Evolutionary conservation across 2,888 invertebrate species (phyloP).

Genomic region (Melanargia galathea): DNA sequence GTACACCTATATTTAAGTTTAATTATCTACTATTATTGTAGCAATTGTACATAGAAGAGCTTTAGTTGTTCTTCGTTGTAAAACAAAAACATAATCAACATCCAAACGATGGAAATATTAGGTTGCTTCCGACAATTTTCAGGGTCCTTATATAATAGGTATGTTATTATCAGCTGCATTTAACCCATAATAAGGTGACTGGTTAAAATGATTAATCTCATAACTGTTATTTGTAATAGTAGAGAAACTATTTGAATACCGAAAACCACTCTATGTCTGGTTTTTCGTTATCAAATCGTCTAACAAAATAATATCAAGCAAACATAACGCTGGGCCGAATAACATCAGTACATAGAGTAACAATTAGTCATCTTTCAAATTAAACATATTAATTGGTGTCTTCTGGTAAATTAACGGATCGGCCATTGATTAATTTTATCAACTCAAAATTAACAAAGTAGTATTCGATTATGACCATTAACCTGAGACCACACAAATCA

Average conservation of each 20-base stretch:
- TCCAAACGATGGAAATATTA: background rate
- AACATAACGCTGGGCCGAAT: slow-evolving; percentile 67
- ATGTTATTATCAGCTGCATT: background rate
- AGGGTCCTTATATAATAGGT: background rate
- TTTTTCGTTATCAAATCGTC: slow-evolving; percentile 53
- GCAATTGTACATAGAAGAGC: slow-evolving; percentile 36
- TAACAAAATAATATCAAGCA: slow-evolving; percentile 49
- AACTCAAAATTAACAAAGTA: slow-evolving; percentile 75
- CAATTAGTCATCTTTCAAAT: slow-evolving; percentile 54
- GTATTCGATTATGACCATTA: slow-evolving; percentile 74
- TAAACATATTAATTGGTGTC: slow-evolving; percentile 66
- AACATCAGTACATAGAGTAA: slow-evolving; percentile 56
- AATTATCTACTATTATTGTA: slow-evolving; percentile 15
- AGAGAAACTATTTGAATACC: slow-evolving; percentile 3
- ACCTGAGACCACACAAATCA: slow-evolving; percentile 79
- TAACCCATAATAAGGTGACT: slow-evolving; percentile 60
- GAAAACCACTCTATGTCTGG: slow-evolving; percentile 71
- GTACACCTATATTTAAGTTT: slow-evolving; percentile 20
- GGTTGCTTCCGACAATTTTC: slow-evolving; percentile 6
- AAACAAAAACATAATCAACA: background rate
- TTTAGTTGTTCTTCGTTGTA: slow-evolving; percentile 21
- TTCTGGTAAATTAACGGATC: slow-evolving; percentile 73
- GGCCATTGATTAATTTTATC: slow-evolving; percentile 64
- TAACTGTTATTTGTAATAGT: slow-evolving; percentile 28
- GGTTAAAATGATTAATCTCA: slow-evolving; percentile 51